Conservation (phyloP, 2,113 vertebrate genomes). For the Anolis sagrei region DNA sequence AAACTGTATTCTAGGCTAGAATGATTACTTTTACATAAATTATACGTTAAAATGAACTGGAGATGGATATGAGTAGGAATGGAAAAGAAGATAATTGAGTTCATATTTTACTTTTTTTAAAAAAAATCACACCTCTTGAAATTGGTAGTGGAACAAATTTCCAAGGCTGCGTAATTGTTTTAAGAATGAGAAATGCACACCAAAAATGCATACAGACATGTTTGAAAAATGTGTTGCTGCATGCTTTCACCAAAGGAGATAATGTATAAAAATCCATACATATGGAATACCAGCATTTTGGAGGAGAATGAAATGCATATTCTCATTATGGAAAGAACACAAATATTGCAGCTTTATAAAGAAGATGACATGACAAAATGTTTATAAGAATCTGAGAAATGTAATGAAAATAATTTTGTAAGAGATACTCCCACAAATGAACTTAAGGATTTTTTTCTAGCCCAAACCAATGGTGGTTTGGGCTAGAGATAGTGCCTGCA, state of each 20-base stretch:
- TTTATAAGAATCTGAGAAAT: background rate
- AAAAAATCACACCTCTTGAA: background rate
- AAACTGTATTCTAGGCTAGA: background rate
- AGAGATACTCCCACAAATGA: background rate
- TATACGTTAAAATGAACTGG: background rate
- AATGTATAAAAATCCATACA: background rate
- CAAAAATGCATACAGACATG: background rate
- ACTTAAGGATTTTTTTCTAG: background rate
- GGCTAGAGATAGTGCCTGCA: background rate
- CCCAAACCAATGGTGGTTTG: background rate
- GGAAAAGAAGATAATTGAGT: background rate
- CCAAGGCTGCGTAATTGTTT: no score
- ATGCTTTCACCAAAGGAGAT: background rate
- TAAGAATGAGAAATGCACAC: background rate
- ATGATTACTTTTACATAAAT: background rate
- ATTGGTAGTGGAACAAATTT: background rate
- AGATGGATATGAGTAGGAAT: background rate
- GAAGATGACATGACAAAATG: background rate
- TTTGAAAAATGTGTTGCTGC: background rate
- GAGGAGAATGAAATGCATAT: no score
- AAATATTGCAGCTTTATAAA: background rate
- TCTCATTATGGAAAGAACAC: background rate
- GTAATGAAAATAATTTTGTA: background rate
- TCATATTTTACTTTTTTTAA: background rate
- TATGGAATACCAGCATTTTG: no score